Base-by-base conservation (phyloP, 2,797 vertebrate genomes). In the Acrossocheilus fasciatus region DNA sequence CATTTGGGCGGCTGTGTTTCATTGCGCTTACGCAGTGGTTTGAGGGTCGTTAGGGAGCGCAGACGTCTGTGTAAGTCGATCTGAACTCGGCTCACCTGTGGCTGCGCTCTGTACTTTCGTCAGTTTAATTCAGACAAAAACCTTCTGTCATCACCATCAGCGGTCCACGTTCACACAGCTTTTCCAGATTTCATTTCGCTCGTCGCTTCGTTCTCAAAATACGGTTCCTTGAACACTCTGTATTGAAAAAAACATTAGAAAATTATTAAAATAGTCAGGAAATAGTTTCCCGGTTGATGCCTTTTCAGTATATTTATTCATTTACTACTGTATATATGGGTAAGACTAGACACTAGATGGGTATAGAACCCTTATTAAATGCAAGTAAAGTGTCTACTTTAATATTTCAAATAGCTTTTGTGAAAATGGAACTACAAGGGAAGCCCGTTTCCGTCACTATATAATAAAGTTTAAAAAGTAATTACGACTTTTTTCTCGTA, bases 111-210 rank as follows among this genome's bases (percentile, higher is more conserved):
- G 9, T 93, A 95, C 94, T 93, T 94, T 92, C 90, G 90, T 92
- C 90, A 90, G 94, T 95, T 94, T 92, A 92, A 95, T 94, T 91
- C 92, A 93, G 93, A 92, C 23, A 62, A 26, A 62, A 62, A 62
- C 93, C 91, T 94, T 93, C 92, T 93, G 90, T 94, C 92, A 92
- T 95, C 93, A 94, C 92, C 93, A 93, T 94, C 93, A 93, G 93
- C 92, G 92, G 91, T 92, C 92, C 93, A 93, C 91, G 87, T 89
- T 92, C 90, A 91, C 89, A 92, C 91, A 70, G 91, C 91, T 90
- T 92, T 89, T 90, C 92, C 92, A 91, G 91, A 93, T 95, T 92
- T 91, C 90, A 87, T 92, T 92, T 90, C 85, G 75, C 2, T 52
- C 1, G 2, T 52, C 50, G 5, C 50, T 52, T 57, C 6, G 2